phyloP scores from a whole-genome alignment of 2,113 vertebrate genomes.

The Myotis brandtii region DNA sequence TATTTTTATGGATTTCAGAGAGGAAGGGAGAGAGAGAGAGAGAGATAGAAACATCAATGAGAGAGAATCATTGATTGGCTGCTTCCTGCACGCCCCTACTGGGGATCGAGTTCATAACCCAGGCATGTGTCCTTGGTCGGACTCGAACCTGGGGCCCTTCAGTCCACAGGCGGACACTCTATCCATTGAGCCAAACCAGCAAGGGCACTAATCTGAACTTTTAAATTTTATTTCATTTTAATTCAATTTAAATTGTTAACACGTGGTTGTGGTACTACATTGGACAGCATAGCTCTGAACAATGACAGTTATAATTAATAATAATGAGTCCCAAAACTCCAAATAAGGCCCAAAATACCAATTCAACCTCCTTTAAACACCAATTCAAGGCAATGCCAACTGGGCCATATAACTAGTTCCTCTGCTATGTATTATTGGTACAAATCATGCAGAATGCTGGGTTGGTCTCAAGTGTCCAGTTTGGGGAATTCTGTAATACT shows the following conservation, averaged over 20 bases:
- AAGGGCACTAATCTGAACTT: not conserved
- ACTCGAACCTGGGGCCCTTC: no score
- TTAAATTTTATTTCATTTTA: slow-evolving; percentile 30
- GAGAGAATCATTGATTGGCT: no score
- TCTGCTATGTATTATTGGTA: not conserved
- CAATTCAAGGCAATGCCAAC: not conserved
- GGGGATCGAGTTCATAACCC: fast-evolving
- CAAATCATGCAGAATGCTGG: not conserved
- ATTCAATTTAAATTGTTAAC: slow-evolving; percentile 36
- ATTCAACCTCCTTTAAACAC: not conserved
- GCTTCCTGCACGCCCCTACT: no score
- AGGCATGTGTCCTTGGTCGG: no score
- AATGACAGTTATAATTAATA: not conserved
- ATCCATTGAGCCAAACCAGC: no score
- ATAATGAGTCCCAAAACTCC: not conserved
- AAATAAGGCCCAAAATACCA: not conserved
- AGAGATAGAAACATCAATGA: no score
- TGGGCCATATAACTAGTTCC: not conserved
- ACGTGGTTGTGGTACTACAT: not conserved
- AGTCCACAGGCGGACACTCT: no score
- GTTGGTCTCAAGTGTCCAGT: not conserved
- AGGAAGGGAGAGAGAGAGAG: no score
- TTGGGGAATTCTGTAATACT: not conserved
- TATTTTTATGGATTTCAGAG: no score
- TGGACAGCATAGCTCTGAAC: not conserved